Evolutionary conservation across 2,888 invertebrate genomes (phyloP), one percentile per base, ranked within the genome.

Genomic region (Pherbina coryleti): DNA sequence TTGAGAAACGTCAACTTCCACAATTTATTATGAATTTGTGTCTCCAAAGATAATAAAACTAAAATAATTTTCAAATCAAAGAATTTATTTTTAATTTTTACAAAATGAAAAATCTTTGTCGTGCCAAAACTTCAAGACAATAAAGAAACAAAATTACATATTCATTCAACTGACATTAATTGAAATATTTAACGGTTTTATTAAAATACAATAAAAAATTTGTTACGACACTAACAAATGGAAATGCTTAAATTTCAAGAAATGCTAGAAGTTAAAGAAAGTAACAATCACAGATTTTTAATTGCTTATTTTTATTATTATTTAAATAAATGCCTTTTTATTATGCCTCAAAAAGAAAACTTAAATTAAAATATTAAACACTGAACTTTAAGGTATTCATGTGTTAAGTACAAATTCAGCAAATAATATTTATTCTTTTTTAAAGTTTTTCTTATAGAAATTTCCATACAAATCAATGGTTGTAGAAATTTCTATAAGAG

Each of bases 361-460:
- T 7, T 11, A 44, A 11, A 44, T 44, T 11, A 44, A 69, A 69
- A 69, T 69, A 69, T 51, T 28, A n/a, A 22, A 28, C 51, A 49
- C 69, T 51, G 69, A 69, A 69, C 28, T 69, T 51, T 28, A 69
- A 44, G 8, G 9, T 25, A n/a, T n/a, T 28, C 7, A 11, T 25
- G 11, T 7, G 25, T 9, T 14, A 2, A 31, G 28, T 51, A 28
- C 17, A 28, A 69, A 49, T 14, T 51, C 69, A 51, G 51, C 51
- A 9, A 28, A 44, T 28, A 51, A 51, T 51, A 69, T 69, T 69
- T 25, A 69, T 5, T 25, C 14, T 69, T 49, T 25, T 67, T 17
- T 37, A 75, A 75, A 75, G 75, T 66, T 67, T 69, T 14, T 75
- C 67, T 69, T 17, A 69, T 57, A 75, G 57, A 75, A 57, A 66